Conservation (phyloP, 2,888 invertebrate species). For the Ichneumoninae sp. region DNA sequence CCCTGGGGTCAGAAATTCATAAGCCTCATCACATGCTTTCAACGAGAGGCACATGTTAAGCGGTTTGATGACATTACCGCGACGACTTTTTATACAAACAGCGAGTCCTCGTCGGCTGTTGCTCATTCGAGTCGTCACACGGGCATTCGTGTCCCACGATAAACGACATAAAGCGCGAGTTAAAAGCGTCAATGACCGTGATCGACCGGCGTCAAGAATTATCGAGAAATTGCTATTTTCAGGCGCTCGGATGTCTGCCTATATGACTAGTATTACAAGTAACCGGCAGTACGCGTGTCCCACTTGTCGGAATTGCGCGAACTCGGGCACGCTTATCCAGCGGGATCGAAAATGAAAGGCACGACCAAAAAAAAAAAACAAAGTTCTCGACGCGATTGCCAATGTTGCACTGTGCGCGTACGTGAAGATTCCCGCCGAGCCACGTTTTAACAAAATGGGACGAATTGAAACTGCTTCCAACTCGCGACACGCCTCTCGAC, state of each 20-base stretch:
- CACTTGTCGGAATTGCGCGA: slow-evolving; percentile 62
- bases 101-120: not conserved
- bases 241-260: not conserved
- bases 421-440: not conserved
- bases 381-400: not conserved
- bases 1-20: slow-evolving; percentile 3
- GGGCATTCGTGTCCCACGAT: not conserved
- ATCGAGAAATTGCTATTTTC: slow-evolving; percentile 3
- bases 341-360: slow-evolving; percentile 71
- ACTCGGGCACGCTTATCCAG: not conserved
- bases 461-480: not conserved
- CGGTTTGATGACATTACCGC: slow-evolving; percentile 27
- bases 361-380: slow-evolving; percentile 41
- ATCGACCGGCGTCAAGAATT: not conserved
- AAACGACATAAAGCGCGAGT: not conserved
- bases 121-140: not conserved
- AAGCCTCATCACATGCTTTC: slow-evolving; percentile 1
- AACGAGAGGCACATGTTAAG: slow-evolving; percentile 1
- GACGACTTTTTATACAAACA: not conserved
- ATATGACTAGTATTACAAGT: not conserved
- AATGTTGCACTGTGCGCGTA: not conserved
- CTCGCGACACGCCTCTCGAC: not conserved
- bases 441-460: not conserved
- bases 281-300: slow-evolving; percentile 50
- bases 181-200: not conserved